phyloP scores from a whole-genome alignment of 2,797 vertebrate genomes.

The Ataeniobius toweri region DNA sequence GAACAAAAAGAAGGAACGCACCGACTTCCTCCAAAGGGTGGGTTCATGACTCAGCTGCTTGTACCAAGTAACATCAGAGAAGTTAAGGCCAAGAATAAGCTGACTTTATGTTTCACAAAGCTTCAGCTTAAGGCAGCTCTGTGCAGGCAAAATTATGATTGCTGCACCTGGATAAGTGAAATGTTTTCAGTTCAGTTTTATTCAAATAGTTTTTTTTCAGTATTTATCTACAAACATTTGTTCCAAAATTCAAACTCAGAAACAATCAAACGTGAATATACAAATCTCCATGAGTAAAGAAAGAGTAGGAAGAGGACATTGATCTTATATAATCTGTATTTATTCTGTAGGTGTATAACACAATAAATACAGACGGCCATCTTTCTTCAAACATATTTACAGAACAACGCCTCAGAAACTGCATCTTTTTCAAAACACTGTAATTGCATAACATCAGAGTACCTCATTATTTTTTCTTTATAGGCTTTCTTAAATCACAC shows the following conservation, averaged over 20 bases:
- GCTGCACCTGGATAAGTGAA: not conserved
- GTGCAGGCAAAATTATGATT: not conserved
- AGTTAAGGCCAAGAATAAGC: not conserved
- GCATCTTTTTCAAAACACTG: not conserved
- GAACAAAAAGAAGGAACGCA: constrained; percentile 98
- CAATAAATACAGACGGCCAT: no score
- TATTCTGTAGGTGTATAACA: not conserved
- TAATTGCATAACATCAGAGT: not conserved
- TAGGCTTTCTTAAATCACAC: not conserved
- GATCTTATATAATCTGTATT: not conserved
- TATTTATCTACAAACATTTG: not conserved
- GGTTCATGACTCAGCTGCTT: constrained; percentile 57
- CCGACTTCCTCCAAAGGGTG: constrained; percentile 95
- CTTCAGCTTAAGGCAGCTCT: constrained; percentile 10
- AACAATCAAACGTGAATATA: not conserved
- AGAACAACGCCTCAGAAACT: not conserved
- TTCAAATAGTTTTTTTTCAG: not conserved
- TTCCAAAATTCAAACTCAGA: not conserved
- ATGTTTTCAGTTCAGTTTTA: not conserved
- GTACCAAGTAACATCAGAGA: constrained; percentile 9
- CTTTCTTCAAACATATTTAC: no score
- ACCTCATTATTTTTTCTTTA: not conserved
- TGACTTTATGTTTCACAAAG: constrained; percentile 15
- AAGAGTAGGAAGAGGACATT: not conserved
- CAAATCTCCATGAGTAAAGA: not conserved